phyloP scores from a whole-genome alignment of 2,797 vertebrate genomes.

The Hoplostethus mediterraneus region DNA sequence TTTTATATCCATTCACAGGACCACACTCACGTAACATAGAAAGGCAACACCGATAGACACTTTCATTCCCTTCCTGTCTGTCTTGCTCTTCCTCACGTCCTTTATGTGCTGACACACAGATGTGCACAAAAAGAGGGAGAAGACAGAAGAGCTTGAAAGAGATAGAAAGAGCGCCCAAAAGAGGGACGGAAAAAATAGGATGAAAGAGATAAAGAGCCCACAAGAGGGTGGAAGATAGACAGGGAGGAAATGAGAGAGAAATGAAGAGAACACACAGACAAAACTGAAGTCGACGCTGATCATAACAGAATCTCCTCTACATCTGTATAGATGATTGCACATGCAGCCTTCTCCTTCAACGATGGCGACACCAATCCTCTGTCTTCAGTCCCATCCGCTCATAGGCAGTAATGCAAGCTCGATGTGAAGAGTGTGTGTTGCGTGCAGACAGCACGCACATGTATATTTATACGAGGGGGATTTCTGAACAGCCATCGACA shows the following conservation, averaged over 20 bases:
- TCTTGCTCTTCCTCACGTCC: neutral
- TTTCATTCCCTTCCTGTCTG: neutral
- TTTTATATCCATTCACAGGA: slow-evolving; percentile 18
- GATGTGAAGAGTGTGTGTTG: neutral
- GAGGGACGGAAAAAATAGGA: neutral
- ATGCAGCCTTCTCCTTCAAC: neutral
- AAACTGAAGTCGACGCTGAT: neutral
- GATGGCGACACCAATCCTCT: neutral
- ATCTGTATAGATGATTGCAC: neutral
- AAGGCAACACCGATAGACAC: neutral
- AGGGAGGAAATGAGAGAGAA: neutral
- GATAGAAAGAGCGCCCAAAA: neutral
- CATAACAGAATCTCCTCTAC: neutral
- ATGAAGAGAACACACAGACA: neutral
- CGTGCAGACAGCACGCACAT: neutral
- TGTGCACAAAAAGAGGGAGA: neutral
- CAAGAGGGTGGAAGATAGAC: neutral
- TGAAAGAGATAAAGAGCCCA: no score
- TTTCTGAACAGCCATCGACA: slow-evolving; percentile 28
- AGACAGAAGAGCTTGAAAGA: no score
- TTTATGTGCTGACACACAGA: neutral
- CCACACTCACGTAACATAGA: slow-evolving; percentile 3
- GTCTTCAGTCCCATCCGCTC: slow-evolving; percentile 9
- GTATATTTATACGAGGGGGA: slow-evolving; percentile 21
- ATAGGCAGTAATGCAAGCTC: slow-evolving; percentile 1